These are phyloP conservation scores for Ptilodon capucinus DNA, from an alignment of 2,888 invertebrate genomes.

Conservation along the genomic window DNA sequence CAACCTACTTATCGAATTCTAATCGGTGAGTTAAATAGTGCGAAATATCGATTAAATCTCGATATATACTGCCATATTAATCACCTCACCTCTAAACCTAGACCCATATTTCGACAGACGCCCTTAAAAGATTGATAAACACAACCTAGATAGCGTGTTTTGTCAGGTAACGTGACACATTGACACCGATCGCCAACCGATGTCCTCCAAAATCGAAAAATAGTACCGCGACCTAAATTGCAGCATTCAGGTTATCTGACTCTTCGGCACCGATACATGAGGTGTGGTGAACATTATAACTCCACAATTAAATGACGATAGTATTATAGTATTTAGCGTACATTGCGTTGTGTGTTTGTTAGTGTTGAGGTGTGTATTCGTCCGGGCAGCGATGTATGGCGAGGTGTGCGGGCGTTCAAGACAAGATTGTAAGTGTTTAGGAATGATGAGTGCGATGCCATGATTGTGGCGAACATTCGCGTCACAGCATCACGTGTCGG, in stretches of 20 bases:
- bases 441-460: conserved; percentile 48
- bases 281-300: conserved; percentile 37
- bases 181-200: conserved; percentile 44
- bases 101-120: conserved; percentile 36
- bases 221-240: conserved; percentile 63
- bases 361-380: conserved; percentile 14
- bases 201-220: conserved; percentile 49
- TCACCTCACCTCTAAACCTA: conserved; percentile 26
- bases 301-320: conserved; percentile 5
- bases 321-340: conserved; percentile 19
- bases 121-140: conserved; percentile 42
- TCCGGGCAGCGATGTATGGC: conserved; percentile 42
- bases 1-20: too few species aligned
- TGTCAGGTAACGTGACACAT: conserved; percentile 41
- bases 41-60: neutral
- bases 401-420: conserved; percentile 34
- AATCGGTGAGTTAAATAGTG: too few species aligned
- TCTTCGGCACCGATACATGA: conserved; percentile 46
- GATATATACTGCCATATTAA: conserved; percentile 6
- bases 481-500: conserved; percentile 72
- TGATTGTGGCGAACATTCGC: conserved; percentile 51
- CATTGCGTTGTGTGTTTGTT: conserved; percentile 29
- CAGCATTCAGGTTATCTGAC: conserved; percentile 61
- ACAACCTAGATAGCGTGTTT: conserved; percentile 28
- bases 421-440: conserved; percentile 51